phyloP scores from a whole-genome alignment of 2,888 invertebrate genomes.

The Syrista parreyssii region DNA sequence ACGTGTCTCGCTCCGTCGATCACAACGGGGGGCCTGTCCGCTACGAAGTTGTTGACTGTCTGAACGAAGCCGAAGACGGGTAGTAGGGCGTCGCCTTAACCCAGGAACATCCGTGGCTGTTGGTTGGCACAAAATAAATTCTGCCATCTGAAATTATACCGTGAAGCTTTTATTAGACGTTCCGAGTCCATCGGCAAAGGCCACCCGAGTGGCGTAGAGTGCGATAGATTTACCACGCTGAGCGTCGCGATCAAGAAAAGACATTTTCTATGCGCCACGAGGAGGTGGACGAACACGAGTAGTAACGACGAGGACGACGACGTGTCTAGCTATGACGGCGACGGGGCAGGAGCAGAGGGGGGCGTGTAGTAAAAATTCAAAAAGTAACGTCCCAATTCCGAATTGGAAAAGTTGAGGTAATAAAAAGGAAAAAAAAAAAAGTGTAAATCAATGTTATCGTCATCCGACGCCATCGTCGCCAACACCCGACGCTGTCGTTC shows the following conservation, averaged over 20 bases:
- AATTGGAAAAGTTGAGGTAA: not conserved
- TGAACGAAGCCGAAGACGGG: not conserved
- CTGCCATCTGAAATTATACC: conserved; percentile 7
- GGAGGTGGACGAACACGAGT: too few relatives aligned
- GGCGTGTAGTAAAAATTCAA: not conserved
- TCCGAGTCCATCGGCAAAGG: not conserved
- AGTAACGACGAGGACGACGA: not conserved
- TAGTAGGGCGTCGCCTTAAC: not conserved
- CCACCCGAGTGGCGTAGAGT: not conserved
- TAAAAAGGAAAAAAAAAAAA: not conserved
- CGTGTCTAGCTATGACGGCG: not conserved
- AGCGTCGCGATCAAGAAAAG: not conserved
- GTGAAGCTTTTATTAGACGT: conserved; percentile 1
- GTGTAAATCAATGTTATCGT: not conserved
- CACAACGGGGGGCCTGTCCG: not conserved
- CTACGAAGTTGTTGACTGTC: not conserved
- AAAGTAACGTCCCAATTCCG: not conserved
- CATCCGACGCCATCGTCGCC: not conserved
- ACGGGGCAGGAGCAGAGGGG: not conserved
- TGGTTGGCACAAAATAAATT: conserved; percentile 2
- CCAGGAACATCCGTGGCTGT: not conserved
- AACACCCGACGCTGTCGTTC: too few relatives aligned
- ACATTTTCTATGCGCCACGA: too few relatives aligned
- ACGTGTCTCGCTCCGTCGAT: not conserved
- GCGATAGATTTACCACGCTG: not conserved